Percentiles rank a stretch among this genome's conserved stretches.
Evolutionary conservation across 2,797 vertebrate genomes (phyloP).

Genomic region (Coreius guichenoti): DNA sequence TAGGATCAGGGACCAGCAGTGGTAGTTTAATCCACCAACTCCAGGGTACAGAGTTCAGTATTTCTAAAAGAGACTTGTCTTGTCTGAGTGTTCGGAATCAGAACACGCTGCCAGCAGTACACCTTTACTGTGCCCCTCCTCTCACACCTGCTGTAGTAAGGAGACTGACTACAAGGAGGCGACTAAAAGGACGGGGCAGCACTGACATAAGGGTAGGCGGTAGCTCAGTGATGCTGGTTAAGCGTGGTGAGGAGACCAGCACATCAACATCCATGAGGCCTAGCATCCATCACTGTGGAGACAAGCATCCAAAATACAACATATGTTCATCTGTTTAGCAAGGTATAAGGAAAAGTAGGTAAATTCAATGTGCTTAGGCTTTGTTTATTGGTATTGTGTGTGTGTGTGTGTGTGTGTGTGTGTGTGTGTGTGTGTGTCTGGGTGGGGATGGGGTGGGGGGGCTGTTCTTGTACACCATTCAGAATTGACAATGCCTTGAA

Average conservation of each 20-base stretch:
- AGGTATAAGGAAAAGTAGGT: background rate
- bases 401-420: no score
- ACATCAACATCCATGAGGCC: slow-evolving; percentile 17
- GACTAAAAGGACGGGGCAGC: slow-evolving; percentile 9
- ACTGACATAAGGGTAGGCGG: slow-evolving; percentile 22
- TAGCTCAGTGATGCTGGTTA: slow-evolving; percentile 9
- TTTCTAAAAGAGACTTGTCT: background rate
- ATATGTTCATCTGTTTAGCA: slow-evolving; percentile 10
- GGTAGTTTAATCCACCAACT: background rate
- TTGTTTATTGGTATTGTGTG: background rate
- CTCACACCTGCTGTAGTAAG: slow-evolving; percentile 20
- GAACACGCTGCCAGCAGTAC: background rate
- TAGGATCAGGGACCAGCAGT: background rate
- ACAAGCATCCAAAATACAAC: slow-evolving; percentile 23
- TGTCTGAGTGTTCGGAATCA: background rate
- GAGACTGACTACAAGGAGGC: background rate
- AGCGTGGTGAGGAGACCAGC: slow-evolving; percentile 22
- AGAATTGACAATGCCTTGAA: background rate
- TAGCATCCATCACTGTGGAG: slow-evolving; percentile 15
- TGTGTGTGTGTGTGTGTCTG: no score
- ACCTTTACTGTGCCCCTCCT: slow-evolving; percentile 18
- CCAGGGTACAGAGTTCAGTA: background rate
- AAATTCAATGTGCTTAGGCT: background rate
- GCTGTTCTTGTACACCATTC: background rate
- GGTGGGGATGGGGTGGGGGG: no score